phyloP scores from a whole-genome alignment of 1,140 invertebrate genomes.

The Danaus melanippus region DNA sequence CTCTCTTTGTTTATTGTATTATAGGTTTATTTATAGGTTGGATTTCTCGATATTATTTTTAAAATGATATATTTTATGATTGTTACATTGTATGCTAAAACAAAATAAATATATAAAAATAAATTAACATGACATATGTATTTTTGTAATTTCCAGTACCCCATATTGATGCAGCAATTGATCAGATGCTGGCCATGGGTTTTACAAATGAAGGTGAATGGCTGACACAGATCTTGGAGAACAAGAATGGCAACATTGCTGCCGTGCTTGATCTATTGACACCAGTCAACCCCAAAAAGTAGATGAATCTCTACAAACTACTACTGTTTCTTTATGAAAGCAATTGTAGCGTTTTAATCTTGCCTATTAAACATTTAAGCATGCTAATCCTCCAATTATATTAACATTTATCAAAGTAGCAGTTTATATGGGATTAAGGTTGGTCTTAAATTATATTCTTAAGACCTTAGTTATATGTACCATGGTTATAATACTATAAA shows the following conservation, averaged over 20 bases:
- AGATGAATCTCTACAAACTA: constrained; percentile 9
- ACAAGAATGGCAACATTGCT: constrained; percentile 79
- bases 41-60: no score
- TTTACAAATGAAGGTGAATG: constrained; percentile 82
- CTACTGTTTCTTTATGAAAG: background rate
- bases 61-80: no score
- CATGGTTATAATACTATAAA: constrained; percentile 1
- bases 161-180: constrained; percentile 74
- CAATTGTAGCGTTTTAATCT: no score
- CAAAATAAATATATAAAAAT: no score
- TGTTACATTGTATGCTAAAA: no score
- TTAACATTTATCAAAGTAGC: no score
- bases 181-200: constrained; percentile 86
- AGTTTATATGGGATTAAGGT: background rate
- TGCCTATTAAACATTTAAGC: no score
- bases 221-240: constrained; percentile 71
- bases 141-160: constrained; percentile 65
- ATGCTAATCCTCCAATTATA: no score
- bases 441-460: background rate
- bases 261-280: constrained; percentile 77
- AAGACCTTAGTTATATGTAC: background rate
- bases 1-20: no score
- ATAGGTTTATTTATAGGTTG: no score
- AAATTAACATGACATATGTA: no score
- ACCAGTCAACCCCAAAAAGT: constrained; percentile 43